Base-by-base conservation (phyloP, 2,888 invertebrate species). In the Drosophila peninsularis region DNA sequence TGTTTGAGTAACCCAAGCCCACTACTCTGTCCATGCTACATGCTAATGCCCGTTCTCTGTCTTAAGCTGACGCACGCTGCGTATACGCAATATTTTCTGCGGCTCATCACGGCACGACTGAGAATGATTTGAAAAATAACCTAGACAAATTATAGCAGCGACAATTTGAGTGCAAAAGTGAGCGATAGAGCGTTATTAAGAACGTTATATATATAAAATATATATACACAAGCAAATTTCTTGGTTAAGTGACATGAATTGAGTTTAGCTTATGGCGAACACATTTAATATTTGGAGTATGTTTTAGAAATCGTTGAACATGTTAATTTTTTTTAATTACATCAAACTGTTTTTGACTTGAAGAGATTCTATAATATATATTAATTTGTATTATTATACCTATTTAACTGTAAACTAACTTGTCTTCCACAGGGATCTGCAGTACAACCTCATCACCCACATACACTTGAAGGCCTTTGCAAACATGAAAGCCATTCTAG, bases 391-490 rank as follows among this genome's bases (percentile, higher is more conserved):
- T 27, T 27, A 27, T 27, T 27, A 30, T 30, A 30, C 27, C 7
- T 30, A 30, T 6, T 30, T 30, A 5, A 45, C 6, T 17, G 27
- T 17, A 7, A n/a, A 37, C 14, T 17, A 32, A 47, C 9, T 47
- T 62, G 24, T 32, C 13, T 52, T 63, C 17, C 34, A n/a, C 75
- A 92, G 92, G 47, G 90, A 91, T 79, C 79, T 92, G 30, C 88
- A 90, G 71, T 84, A 88, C 69, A 94, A 94, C 88, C 82, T 82
- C 45, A 93, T 94, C 63, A 79, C 81, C 24, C 90, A 88, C 52
- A 93, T 94, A 60, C 91, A 93, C 67, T 84, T 91, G 54, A 86
- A 87, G 44, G 93, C 94, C 32, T 94, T 94, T 86, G 87, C 79
- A 60, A 92, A 92, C 75, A 83, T 93, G 45, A 76, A 74, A 13